Evolutionary conservation across 2,797 vertebrate genomes (phyloP), one percentile per base, ranked within the genome.

Genomic region (Anguilla megastoma): DNA sequence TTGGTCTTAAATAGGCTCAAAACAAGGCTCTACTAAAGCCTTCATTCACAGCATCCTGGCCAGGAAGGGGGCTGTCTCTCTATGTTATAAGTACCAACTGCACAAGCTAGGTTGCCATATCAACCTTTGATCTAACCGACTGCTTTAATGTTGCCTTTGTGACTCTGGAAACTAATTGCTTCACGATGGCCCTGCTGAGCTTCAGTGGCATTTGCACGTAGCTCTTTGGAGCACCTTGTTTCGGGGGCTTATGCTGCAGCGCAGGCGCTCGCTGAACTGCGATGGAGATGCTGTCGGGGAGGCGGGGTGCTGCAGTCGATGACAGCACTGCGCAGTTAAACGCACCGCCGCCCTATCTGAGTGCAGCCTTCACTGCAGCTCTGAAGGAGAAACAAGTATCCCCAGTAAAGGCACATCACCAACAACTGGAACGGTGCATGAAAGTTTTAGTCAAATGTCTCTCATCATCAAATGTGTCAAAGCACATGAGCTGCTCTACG

Each of bases 331-430:
- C 69, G 33, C 52, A 52, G 41, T 33, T 69, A 33, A 27, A 60
- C 5, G 12, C 60, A n/a, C 12, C 24, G 14, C 12, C 24, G 16
- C 86, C n/a, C 18, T 24, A 4, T 48, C 18, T 41, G 71, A 36
- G 9, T 82, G 86, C 74, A 60, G 84, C 45, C 54, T 27, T 79
- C 58, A 82, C 76, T 60, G n/a, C 27, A 9, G 80, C 87, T 84
- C 41, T 84, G 21, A 84, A 87, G 58, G 80, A 84, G 36, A 69
- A 82, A 76, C 8, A 1, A 87, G 50, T 74, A 16, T 18, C 24
- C 76, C n/a, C 18, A 48, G 54, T 27, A 79, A 5, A 76, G 33
- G 33, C 21, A 16, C 71, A 36, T 14, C 27, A 58, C 56, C 2
- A 58, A 18, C 14, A 63, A 63, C 18, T 63, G 21, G 24, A 24